Evolutionary conservation across 2,797 vertebrate species (phyloP), one percentile per base, ranked within the genome.

Genomic region (Jordanella pulchra): DNA sequence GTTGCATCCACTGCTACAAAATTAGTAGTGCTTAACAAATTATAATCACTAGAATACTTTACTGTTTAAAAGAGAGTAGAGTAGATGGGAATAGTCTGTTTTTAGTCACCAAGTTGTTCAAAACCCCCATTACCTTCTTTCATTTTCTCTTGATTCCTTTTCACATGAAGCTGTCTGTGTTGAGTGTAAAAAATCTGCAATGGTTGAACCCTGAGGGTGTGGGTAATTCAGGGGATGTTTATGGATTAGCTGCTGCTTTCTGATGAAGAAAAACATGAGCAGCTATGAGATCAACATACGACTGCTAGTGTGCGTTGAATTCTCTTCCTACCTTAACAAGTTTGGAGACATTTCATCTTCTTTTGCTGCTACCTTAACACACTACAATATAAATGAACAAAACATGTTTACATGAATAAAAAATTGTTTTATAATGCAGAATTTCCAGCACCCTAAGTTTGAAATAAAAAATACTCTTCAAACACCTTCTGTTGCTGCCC

Each of bases 131-230:
- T 18, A 23, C 10, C 11, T n/a, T 3, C 21, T 68, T 7, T 4
- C 12, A 1, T 39, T 56, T 32, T 54, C 15, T 55, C 51, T 42
- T 42, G 25, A 1, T 11, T 48, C 4, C 51, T 30, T 15, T 28
- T 75, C 2, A 56, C 35, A 50, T 25, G 13, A 3, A 17, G 48
- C 60, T 3, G 44, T 32, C 27, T 18, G 21, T 9, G 30, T 39
- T 5, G 7, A 32, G 64, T 50, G 18, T 66, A 25, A 68, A 65
- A 78, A 15, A 51, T 80, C 54, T 61, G 45, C 39, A 35, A 51
- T 4, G 12, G 58, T 3, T 27, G 28, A 30, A 13, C 30, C 3
- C 5, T 39, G 23, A 14, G 27, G 3, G 30, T 60, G 44, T 54
- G 53, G 39, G 53, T 44, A 47, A 65, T 39, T n/a, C 7, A 15